These are phyloP conservation scores for Neostethus bicornis DNA, from an alignment of 2,797 vertebrate genomes.

Conservation along the genomic window DNA sequence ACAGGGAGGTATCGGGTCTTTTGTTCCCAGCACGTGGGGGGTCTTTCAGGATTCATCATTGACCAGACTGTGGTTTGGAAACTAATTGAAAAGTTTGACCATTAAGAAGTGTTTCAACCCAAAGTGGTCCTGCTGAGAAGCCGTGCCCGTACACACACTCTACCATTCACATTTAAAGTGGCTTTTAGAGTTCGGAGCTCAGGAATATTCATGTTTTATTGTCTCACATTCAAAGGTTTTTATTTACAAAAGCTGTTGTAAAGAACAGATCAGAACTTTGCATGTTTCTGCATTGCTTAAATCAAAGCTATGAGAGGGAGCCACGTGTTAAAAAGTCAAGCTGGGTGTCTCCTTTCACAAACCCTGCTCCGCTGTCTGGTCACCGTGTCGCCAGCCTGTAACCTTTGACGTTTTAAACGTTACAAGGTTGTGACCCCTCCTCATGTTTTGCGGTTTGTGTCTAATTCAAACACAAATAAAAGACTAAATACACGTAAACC, in stretches of 20 bases:
- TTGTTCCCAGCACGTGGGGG: conserved; percentile 33
- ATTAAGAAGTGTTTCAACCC: conserved; percentile 41
- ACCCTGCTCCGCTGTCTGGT: conserved; percentile 51
- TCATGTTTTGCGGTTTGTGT: conserved; percentile 12
- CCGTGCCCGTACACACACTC: conserved; percentile 32
- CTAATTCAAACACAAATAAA: conserved; percentile 8
- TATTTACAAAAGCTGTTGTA: no score
- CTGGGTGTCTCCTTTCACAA: conserved; percentile 58
- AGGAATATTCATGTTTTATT: not conserved
- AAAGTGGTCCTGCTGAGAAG: conserved; percentile 55
- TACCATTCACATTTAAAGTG: conserved; percentile 14
- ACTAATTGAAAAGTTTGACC: conserved; percentile 66
- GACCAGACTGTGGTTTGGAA: conserved; percentile 44
- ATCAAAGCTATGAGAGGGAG: conserved; percentile 39
- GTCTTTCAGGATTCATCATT: conserved; percentile 11
- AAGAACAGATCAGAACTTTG: conserved; percentile 11
- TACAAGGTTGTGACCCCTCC: conserved; percentile 38
- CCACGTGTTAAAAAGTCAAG: conserved; percentile 29
- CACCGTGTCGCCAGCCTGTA: conserved; percentile 55
- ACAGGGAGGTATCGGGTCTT: conserved; percentile 18
- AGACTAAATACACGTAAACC: not conserved
- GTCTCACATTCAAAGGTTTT: no score
- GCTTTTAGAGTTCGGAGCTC: not conserved
- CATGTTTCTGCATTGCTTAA: conserved; percentile 32
- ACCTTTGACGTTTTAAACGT: conserved; percentile 60